Evolutionary conservation across 2,113 vertebrate species (phyloP).

Genomic region (Tetrao urogallus): DNA sequence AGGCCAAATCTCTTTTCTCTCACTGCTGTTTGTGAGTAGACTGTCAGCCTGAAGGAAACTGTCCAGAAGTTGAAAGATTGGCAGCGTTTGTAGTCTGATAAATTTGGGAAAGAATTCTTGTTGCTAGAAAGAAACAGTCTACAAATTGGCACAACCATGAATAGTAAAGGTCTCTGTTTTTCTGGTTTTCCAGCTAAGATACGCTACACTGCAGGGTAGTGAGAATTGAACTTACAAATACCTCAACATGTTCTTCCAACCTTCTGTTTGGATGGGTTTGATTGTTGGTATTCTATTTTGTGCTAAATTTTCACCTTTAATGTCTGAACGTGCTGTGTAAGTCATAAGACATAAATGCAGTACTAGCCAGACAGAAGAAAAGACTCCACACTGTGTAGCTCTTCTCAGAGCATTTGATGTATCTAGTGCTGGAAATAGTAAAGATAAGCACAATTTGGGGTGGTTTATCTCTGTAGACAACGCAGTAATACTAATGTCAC

Average conservation of each 20-base stretch:
- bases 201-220: neutral
- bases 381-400: neutral
- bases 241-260: neutral
- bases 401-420: neutral
- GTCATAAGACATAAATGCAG: neutral
- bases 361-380: neutral
- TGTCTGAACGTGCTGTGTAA: neutral
- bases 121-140: neutral
- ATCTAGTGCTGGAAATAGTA: neutral
- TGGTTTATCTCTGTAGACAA: neutral
- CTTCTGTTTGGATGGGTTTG: neutral
- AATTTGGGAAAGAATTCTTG: neutral
- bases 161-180: neutral
- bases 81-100: neutral
- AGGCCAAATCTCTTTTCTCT: neutral
- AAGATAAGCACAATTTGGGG: neutral
- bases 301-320: neutral
- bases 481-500: neutral
- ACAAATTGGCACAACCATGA: neutral
- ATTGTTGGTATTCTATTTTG: neutral
- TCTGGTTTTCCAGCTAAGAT: neutral
- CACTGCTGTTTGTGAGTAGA: neutral
- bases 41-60: neutral
- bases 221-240: neutral
- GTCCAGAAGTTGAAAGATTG: neutral